Base-by-base conservation (phyloP, 1,140 invertebrate genomes). In the Oreohelix idahoensis region DNA sequence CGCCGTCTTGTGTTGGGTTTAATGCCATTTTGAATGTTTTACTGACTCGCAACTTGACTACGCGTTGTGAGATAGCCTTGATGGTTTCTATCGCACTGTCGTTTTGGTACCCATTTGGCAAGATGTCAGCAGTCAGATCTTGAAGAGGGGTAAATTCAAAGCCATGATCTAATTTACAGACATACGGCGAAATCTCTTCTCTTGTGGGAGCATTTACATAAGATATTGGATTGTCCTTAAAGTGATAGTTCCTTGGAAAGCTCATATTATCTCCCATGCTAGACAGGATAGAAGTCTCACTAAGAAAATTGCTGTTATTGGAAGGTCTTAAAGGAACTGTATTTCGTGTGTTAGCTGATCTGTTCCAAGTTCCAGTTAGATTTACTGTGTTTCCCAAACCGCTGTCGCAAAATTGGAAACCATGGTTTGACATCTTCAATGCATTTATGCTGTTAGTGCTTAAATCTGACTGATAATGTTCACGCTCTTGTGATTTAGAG, bases 71-170 rank as follows among this genome's bases (percentile, higher is more conserved):
- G 26, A 79, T 63, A 0, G 53, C 15, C 15, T 38, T 1, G 0
- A 79, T 66, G 0, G 29, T 29, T 1, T 63, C 26, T 23, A 79
- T 5, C 38, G 13, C 36, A 1, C 20, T 66, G 15, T 4, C 1
- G 2, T 11, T 63, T 69, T 38, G 51, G 26, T 26, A 39, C 1
- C 5, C 51, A 13, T n/a, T 0, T 1, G 77, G 77, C 17, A 79
- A 23, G 1, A 20, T 63, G 17, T 36, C 0, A 20, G n/a, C 5
- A 20, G 1, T 42, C 0, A 79, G n/a, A 36, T 79, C 8, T 10
- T 79, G 32, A n/a, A 79, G 38, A 13, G 77, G 77, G 1, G 39
- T n/a, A 69, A 79, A 79, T 5, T 79, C 77, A 1, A 5, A 11
- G 4, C 23, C 35, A 66, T 79, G 77, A 58, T 26, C 2, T 1